Conservation (phyloP, 2,113 vertebrate genomes). For the Mustelus asterias region DNA sequence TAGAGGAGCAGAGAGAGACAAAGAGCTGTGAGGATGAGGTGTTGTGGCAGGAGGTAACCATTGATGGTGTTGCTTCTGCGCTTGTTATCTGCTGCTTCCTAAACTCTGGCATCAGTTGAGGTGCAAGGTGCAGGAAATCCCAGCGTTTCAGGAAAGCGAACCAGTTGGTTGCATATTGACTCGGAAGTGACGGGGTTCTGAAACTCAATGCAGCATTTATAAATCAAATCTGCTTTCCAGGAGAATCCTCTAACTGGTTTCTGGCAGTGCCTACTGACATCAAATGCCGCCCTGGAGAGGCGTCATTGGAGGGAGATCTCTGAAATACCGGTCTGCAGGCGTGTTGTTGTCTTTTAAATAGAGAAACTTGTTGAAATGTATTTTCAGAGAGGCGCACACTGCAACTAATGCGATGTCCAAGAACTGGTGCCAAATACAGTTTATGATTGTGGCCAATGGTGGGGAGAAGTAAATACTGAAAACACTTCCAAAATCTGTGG, state of each 20-base stretch:
- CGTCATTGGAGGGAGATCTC: not conserved
- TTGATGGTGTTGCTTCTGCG: not conserved
- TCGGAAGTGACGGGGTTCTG: conserved; percentile 49
- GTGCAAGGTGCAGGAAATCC: not conserved
- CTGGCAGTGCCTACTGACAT: conserved; percentile 50
- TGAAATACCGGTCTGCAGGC: not conserved
- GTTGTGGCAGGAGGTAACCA: not conserved
- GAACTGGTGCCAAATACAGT: not conserved
- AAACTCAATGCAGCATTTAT: conserved; percentile 52
- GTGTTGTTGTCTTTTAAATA: not conserved
- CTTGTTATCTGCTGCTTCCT: not conserved
- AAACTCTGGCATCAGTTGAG: not conserved
- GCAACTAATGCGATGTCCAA: not conserved
- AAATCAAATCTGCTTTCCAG: conserved; percentile 55
- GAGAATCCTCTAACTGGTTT: conserved; percentile 51
- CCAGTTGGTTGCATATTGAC: conserved; percentile 44
- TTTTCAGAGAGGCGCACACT: not conserved
- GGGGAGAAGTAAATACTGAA: not conserved
- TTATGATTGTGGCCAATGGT: not conserved
- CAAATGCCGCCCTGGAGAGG: not conserved
- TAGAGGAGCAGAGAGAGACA: too few relatives aligned
- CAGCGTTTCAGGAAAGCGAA: not conserved
- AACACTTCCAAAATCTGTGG: not conserved
- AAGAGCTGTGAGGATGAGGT: not conserved
- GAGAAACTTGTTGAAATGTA: too few relatives aligned